phyloP scores from a whole-genome alignment of 2,797 vertebrate genomes.

The Rhodeus uyekii region DNA sequence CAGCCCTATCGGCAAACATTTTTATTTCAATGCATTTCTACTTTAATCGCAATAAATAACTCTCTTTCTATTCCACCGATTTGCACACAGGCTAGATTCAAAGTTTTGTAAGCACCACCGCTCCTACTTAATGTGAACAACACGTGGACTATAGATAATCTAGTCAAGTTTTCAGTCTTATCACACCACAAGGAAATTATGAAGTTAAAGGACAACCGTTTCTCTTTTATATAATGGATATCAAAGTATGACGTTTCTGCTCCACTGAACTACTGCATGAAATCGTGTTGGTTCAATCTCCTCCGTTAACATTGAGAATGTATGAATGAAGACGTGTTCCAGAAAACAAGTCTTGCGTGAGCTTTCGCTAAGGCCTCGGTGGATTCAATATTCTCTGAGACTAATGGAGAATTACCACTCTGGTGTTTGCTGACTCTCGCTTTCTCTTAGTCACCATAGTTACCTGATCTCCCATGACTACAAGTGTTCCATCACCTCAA shows the following conservation, averaged over 20 bases:
- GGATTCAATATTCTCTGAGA: slow-evolving; percentile 35
- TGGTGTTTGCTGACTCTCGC: slow-evolving; percentile 40
- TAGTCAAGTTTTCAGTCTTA: neutral
- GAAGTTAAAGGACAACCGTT: neutral
- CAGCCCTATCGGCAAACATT: neutral
- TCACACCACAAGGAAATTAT: neutral
- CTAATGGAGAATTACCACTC: slow-evolving; percentile 44
- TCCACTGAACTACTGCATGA: neutral
- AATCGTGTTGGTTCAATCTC: neutral
- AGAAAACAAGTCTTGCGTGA: slow-evolving; percentile 33
- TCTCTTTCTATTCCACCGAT: neutral
- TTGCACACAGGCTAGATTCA: neutral
- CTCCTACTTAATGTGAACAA: neutral
- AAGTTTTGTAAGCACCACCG: neutral
- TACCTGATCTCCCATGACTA: slow-evolving; percentile 33
- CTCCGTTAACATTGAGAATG: slow-evolving; percentile 1
- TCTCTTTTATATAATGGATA: neutral
- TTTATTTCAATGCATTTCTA: neutral
- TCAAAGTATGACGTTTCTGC: slow-evolving; percentile 4
- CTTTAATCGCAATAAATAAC: neutral
- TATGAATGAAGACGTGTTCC: slow-evolving; percentile 1
- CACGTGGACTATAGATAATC: neutral
- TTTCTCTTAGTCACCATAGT: slow-evolving; percentile 44
- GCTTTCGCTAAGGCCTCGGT: slow-evolving; percentile 26
- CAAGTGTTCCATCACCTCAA: slow-evolving; percentile 11